Evolutionary conservation across 1,140 invertebrate species (phyloP).

Genomic region (Ridgeia piscesae): DNA sequence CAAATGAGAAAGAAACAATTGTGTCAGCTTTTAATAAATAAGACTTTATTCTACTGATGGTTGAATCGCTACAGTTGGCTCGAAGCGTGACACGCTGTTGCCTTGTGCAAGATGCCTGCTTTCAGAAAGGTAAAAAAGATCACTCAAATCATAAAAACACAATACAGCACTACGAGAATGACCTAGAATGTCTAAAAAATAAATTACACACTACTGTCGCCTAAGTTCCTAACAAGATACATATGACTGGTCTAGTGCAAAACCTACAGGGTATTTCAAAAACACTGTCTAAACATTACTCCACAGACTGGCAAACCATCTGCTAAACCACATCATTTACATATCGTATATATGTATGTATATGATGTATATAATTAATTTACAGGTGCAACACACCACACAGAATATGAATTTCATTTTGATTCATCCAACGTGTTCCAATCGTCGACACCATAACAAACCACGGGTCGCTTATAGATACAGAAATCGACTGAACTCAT

Average conservation of each 20-base stretch:
- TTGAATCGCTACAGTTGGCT: background rate
- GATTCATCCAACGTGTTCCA: no score
- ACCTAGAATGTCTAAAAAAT: background rate
- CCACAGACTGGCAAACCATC: background rate
- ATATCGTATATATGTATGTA: background rate
- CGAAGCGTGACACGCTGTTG: background rate
- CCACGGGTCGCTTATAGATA: no score
- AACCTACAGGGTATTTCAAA: slow-evolving; percentile 5
- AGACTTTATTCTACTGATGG: slow-evolving; percentile 1
- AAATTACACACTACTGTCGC: background rate
- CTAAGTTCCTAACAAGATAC: background rate
- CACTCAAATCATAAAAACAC: slow-evolving; percentile 6
- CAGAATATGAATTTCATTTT: background rate
- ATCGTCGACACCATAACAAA: no score
- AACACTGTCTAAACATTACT: background rate
- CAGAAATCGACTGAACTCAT: no score
- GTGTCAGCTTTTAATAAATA: background rate
- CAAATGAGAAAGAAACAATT: background rate
- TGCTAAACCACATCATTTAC: background rate
- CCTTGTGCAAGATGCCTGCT: background rate
- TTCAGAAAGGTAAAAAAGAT: slow-evolving; percentile 1
- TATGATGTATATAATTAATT: background rate
- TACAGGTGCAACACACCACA: background rate
- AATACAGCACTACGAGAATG: background rate
- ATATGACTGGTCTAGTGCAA: background rate